phyloP scores from a whole-genome alignment of 35 echinoderm and acorn worm species.

The Heliocidaris tuberculata region DNA sequence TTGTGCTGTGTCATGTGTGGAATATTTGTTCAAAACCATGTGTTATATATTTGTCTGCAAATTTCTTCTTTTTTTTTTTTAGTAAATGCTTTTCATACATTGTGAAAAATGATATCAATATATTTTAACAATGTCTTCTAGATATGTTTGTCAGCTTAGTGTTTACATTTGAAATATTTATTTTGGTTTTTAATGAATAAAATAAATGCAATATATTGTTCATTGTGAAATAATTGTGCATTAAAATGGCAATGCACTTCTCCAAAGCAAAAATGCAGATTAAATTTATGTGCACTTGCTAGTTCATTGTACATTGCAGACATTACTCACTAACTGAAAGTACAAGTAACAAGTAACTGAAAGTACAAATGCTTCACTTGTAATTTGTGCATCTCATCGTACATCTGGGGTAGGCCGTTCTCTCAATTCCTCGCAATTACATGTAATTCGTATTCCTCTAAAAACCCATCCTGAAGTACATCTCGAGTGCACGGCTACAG shows the following conservation, averaged over 20 bases:
- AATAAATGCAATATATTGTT: neutral
- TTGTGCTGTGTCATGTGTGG: no score
- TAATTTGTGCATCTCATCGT: neutral
- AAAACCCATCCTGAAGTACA: neutral
- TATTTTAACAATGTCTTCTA: no score
- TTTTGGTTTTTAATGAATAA: neutral
- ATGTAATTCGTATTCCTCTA: neutral
- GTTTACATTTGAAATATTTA: neutral
- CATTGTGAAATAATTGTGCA: neutral
- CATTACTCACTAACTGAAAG: neutral
- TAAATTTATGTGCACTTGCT: neutral
- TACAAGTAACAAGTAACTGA: neutral
- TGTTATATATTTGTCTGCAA: no score
- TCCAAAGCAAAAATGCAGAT: neutral
- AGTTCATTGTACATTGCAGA: neutral
- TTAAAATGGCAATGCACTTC: neutral
- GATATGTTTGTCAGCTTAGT: neutral
- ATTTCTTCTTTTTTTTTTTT: no score
- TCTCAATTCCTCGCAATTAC: slow-evolving; percentile 3
- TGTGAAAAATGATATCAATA: no score
- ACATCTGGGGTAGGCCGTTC: neutral
- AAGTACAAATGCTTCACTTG: slow-evolving; percentile 3
- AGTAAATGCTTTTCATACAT: no score
- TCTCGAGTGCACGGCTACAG: neutral
- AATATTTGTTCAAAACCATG: no score